Conservation (phyloP, 2,113 vertebrate genomes). For the Cervus canadensis region DNA sequence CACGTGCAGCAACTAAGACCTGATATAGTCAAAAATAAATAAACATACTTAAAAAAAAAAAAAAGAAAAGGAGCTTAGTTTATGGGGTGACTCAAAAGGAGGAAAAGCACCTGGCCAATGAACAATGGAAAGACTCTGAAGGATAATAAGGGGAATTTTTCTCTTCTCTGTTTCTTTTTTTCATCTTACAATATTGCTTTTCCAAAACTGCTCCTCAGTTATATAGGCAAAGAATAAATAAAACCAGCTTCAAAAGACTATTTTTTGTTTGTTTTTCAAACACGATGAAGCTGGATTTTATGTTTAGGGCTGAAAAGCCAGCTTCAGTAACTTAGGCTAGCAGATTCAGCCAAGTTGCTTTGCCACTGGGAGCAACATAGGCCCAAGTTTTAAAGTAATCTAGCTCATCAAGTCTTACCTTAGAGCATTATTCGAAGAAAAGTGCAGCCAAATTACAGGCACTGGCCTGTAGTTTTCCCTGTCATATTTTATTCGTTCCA, state of each 20-base stretch:
- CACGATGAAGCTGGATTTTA: neutral
- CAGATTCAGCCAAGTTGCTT: neutral
- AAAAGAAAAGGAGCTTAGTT: neutral
- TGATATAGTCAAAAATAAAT: neutral
- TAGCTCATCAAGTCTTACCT: neutral
- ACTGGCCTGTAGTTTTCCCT: neutral
- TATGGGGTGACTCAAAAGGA: neutral
- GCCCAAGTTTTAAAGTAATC: neutral
- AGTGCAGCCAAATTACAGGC: neutral
- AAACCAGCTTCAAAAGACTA: conserved; percentile 19
- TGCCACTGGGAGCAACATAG: neutral
- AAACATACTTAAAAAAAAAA: neutral
- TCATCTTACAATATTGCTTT: conserved; percentile 29
- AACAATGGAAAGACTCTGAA: conserved; percentile 13
- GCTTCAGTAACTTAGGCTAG: neutral
- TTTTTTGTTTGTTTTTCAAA: neutral
- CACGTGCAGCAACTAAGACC: neutral
- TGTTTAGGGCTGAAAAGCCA: neutral
- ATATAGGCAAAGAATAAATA: conserved; percentile 6
- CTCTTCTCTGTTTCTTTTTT: neutral
- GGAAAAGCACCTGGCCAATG: neutral
- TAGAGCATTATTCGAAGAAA: conserved; percentile 1
- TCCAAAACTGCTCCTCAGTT: neutral
- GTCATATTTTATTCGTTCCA: neutral
- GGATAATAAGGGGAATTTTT: neutral